Conservation (phyloP, 1,140 invertebrate genomes). For the Maconellicoccus hirsutus region DNA sequence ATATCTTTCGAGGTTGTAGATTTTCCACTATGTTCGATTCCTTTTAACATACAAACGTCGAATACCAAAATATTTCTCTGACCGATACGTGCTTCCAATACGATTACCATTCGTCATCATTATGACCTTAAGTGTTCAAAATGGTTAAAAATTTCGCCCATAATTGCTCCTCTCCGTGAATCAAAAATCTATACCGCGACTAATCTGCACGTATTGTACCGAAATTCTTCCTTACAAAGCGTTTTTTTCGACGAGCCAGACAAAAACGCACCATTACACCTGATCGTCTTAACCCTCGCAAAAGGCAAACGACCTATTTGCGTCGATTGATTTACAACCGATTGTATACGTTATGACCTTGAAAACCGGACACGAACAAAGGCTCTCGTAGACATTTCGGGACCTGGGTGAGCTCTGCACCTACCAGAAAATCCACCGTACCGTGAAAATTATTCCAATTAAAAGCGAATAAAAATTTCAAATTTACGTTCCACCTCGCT, state of each 20-base stretch:
- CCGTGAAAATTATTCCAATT: slow-evolving; percentile 9
- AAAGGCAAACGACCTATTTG: not conserved
- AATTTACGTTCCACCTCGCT: slow-evolving; percentile 2
- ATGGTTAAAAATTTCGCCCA: not conserved
- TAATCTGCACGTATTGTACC: too few species aligned
- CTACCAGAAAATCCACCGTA: not conserved
- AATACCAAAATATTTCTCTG: not conserved
- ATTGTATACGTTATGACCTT: not conserved
- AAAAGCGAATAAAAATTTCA: not conserved
- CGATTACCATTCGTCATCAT: not conserved
- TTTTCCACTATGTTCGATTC: not conserved
- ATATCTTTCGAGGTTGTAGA: not conserved
- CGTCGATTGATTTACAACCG: not conserved
- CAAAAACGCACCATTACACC: not conserved
- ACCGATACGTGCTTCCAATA: not conserved
- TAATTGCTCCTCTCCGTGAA: not conserved
- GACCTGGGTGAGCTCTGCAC: too few species aligned
- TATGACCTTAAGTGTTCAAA: not conserved
- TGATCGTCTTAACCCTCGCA: not conserved
- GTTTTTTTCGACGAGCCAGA: not conserved
- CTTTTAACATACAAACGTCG: not conserved
- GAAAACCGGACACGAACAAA: not conserved
- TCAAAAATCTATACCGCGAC: too few species aligned
- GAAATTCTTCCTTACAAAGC: not conserved
- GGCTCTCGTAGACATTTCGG: not conserved